Evolutionary conservation across 2,888 invertebrate genomes (phyloP).

Genomic region (Theretra japonica): DNA sequence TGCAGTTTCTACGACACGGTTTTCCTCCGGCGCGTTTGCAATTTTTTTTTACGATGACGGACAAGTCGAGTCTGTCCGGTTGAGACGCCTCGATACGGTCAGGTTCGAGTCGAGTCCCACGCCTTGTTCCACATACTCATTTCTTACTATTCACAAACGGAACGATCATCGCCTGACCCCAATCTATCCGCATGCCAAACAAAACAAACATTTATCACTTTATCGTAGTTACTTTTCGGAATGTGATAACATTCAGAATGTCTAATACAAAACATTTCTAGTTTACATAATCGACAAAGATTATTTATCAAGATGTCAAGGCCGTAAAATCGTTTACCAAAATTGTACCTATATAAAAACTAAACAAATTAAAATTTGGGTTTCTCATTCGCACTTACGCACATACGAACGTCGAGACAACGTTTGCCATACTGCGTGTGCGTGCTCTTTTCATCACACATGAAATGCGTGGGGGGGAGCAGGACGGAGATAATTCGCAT

Average conservation of each 20-base stretch:
- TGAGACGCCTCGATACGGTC: slow-evolving; percentile 80
- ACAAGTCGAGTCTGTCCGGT: slow-evolving; percentile 77
- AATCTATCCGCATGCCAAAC: slow-evolving; percentile 25
- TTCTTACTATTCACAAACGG: slow-evolving; percentile 59
- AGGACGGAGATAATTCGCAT: slow-evolving; percentile 76
- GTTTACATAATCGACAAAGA: background rate
- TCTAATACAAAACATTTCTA: background rate
- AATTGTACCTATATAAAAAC: slow-evolving; percentile 51
- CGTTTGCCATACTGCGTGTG: slow-evolving; percentile 62
- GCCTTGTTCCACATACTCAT: slow-evolving; percentile 73
- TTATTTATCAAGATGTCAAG: background rate
- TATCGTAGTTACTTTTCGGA: slow-evolving; percentile 49
- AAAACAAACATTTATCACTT: slow-evolving; percentile 40
- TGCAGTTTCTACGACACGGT: slow-evolving; percentile 61
- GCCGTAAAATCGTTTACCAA: background rate
- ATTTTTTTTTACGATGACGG: slow-evolving; percentile 67
- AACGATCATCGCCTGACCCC: slow-evolving; percentile 57
- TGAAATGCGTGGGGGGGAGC: slow-evolving; percentile 60
- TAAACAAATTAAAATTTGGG: slow-evolving; percentile 75
- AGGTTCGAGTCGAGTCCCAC: slow-evolving; percentile 77
- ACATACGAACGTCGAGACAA: slow-evolving; percentile 73
- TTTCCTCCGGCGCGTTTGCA: slow-evolving; percentile 59
- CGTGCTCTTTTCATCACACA: slow-evolving; percentile 59
- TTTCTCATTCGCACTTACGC: slow-evolving; percentile 82
- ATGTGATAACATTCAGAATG: background rate